Evolutionary conservation across 2,797 vertebrate genomes (phyloP).

Genomic region (Rallus crepitans): DNA sequence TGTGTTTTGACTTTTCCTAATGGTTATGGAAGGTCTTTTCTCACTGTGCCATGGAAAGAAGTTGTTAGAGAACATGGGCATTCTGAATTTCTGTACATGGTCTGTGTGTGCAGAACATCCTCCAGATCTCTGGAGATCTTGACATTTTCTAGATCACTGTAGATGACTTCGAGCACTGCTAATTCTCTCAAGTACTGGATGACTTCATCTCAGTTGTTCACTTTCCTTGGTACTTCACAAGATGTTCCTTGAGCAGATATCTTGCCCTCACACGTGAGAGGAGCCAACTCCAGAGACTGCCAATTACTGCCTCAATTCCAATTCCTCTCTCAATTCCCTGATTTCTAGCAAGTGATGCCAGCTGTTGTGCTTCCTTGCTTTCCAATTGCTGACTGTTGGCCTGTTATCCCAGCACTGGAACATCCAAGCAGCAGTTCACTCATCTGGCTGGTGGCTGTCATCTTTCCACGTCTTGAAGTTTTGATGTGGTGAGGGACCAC

Average conservation of each 20-base stretch:
- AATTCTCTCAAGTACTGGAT: not conserved
- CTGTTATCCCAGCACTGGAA: not conserved
- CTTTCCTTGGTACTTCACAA: not conserved
- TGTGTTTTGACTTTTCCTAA: too few relatives aligned
- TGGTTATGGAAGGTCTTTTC: too few relatives aligned
- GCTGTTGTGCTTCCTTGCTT: not conserved
- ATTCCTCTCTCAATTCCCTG: not conserved
- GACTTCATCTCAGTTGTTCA: not conserved
- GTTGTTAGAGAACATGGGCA: not conserved
- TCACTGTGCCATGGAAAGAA: not conserved
- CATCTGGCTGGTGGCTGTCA: not conserved
- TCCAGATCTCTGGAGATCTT: not conserved
- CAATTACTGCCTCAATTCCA: not conserved
- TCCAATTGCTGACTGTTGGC: not conserved
- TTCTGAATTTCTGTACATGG: not conserved
- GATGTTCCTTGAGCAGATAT: not conserved
- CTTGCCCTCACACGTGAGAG: not conserved
- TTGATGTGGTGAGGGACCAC: too few relatives aligned
- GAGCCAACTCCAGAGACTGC: not conserved
- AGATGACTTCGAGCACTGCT: not conserved
- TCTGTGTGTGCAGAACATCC: not conserved
- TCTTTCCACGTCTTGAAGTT: too few relatives aligned
- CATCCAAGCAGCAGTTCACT: not conserved
- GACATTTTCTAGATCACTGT: not conserved
- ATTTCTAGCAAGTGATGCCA: not conserved